Evolutionary conservation across 1,140 invertebrate species (phyloP).

Genomic region (Drosophila rhopaloa): DNA sequence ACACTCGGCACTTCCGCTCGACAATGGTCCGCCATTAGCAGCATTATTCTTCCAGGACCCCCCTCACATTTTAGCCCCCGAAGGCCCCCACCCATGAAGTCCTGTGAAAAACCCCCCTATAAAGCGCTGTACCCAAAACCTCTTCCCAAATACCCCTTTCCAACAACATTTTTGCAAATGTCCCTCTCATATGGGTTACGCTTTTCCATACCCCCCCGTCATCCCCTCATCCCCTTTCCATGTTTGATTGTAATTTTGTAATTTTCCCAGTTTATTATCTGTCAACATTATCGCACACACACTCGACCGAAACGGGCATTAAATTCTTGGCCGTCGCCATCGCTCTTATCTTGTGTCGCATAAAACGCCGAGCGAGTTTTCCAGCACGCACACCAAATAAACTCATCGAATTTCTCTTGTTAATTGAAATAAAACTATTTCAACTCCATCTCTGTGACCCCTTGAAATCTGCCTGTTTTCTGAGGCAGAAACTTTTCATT

Average conservation of each 20-base stretch:
- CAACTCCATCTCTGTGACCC: constrained; percentile 12
- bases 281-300: constrained; percentile 80
- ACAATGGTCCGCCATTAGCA: constrained; percentile 79
- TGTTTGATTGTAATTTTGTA: constrained; percentile 80
- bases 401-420: constrained; percentile 83
- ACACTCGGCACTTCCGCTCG: constrained; percentile 21
- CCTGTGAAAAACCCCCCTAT: not conserved
- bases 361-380: constrained; percentile 63
- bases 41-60: constrained; percentile 32
- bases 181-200: constrained; percentile 30
- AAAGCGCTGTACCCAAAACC: not conserved
- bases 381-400: constrained; percentile 67
- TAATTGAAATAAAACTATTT: constrained; percentile 83
- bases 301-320: constrained; percentile 47
- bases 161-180: constrained; percentile 50
- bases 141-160: not conserved
- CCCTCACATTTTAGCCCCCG: not conserved
- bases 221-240: constrained; percentile 5
- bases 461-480: not conserved
- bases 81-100: not conserved
- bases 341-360: constrained; percentile 80
- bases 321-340: constrained; percentile 73
- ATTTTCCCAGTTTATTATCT: constrained; percentile 82
- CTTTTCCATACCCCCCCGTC: not conserved
- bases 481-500: constrained; percentile 17